Base-by-base conservation (phyloP, 2,888 invertebrate species). In the Cantharis nigra region DNA sequence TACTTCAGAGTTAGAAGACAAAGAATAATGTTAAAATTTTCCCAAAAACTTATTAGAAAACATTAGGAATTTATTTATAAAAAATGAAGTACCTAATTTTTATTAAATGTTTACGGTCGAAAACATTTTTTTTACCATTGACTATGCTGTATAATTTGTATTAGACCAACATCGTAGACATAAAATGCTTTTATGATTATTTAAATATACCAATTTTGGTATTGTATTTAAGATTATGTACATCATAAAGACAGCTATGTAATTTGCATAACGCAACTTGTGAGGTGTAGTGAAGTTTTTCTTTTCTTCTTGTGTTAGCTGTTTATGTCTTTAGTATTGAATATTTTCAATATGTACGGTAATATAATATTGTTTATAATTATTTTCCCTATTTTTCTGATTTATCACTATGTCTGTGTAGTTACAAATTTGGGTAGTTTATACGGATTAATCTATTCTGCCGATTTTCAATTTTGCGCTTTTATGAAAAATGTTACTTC, bases 21-120 rank as follows among this genome's bases (percentile, higher is more conserved):
- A 79, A 82, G 82, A 83, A 82, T 83, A 83, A 84, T 83, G 82
- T 82, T 82, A 81, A 49, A 49, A 49, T 49, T 49, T 49, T 49
- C 49, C n/a, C n/a, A n/a, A 49, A 49, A 49, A 49, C 49, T 49
- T 49, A 49, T 49, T 49, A 49, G 49, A 49, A 49, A 49, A 49
- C 49, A 49, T 49, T 49, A 49, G 49, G n/a, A 49, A 49, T 49
- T 49, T 49, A 49, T 49, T n/a, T 49, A 49, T 49, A 13, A 49
- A 49, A 49, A 49, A 49, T 49, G n/a, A n/a, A 49, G 49, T 49
- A n/a, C n/a, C n/a, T n/a, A 49, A 49, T 49, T 49, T 49, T 49
- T 49, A 49, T 49, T 49, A 49, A 49, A n/a, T n/a, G n/a, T n/a
- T 49, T n/a, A n/a, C 49, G 49, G 13, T 49, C 49, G 5, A 7